Evolutionary conservation across 2,113 vertebrate species (phyloP).

Genomic region (Callochromis pleurospilus): DNA sequence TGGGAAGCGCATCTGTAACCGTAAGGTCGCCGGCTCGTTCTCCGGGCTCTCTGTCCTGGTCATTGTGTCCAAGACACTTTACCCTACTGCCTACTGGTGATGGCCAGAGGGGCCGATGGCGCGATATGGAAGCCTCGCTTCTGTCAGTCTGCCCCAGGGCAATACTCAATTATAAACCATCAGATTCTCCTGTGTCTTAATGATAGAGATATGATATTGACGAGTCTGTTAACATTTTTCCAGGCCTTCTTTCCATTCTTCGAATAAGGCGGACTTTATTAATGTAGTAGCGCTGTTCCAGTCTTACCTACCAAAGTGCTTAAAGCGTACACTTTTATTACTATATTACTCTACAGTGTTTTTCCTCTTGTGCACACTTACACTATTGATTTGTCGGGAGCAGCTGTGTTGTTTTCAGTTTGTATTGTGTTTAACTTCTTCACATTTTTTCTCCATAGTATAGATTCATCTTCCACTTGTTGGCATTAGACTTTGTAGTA

Average conservation of each 20-base stretch:
- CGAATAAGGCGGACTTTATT: neutral
- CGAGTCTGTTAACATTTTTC: neutral
- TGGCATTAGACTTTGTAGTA: neutral
- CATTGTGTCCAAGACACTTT: neutral
- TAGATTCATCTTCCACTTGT: neutral
- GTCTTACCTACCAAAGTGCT: neutral
- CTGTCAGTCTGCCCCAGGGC: neutral
- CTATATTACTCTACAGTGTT: neutral
- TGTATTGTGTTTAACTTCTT: neutral
- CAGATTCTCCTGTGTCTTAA: neutral
- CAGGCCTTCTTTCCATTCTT: neutral
- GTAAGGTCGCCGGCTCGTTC: fast-evolving
- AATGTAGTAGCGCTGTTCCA: neutral
- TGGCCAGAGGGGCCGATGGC: neutral
- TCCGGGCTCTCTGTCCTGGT: neutral
- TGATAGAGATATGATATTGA: neutral
- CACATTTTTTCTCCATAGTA: neutral
- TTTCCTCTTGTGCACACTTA: neutral
- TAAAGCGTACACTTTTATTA: neutral
- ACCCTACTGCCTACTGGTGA: neutral
- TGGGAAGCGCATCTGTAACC: neutral
- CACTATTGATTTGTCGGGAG: neutral
- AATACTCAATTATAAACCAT: neutral
- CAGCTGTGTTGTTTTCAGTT: neutral
- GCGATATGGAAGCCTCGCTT: neutral